A percentile compares a stretch with the other conserved stretches of the same genome.
These are phyloP conservation scores for Brachyistius frenatus DNA, from an alignment of 2,113 vertebrate species.

Conservation along the genomic window DNA sequence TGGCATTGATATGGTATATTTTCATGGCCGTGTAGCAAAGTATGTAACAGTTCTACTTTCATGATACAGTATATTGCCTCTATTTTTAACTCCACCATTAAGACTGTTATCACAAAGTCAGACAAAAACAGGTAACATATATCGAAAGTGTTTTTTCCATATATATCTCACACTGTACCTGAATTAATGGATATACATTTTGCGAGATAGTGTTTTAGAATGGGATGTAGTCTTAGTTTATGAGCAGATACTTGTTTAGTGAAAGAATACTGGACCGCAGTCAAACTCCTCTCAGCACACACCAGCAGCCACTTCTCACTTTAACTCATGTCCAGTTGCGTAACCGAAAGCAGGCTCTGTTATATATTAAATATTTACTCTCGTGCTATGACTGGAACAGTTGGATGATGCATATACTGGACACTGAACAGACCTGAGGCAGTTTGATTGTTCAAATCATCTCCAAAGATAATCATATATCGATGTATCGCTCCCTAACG, in stretches of 20 bases:
- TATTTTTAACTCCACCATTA: neutral
- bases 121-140: neutral
- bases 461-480: slow-evolving; percentile 49
- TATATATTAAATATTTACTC: slow-evolving; percentile 51
- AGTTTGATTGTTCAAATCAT: slow-evolving; percentile 27
- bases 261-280: slow-evolving; percentile 38
- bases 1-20: neutral
- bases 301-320: slow-evolving; percentile 31
- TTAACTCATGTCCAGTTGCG: slow-evolving; percentile 30
- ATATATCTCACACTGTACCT: neutral
- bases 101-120: neutral
- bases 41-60: neutral
- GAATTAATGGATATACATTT: neutral
- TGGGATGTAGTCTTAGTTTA: slow-evolving; percentile 12
- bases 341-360: slow-evolving; percentile 47
- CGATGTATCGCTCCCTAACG: neutral
- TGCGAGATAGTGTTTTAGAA: slow-evolving; percentile 9
- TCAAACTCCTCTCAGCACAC: slow-evolving; percentile 55
- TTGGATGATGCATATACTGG: slow-evolving; percentile 18
- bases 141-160: neutral
- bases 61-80: neutral
- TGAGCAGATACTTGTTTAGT: slow-evolving; percentile 37
- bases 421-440: slow-evolving; percentile 19
- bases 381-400: slow-evolving; percentile 23
- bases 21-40: neutral